Percentiles rank a stretch among this genome's conserved stretches.
These are phyloP conservation scores for Elaphurus davidianus DNA, from an alignment of 2,113 vertebrate species.

Conservation along the genomic window DNA sequence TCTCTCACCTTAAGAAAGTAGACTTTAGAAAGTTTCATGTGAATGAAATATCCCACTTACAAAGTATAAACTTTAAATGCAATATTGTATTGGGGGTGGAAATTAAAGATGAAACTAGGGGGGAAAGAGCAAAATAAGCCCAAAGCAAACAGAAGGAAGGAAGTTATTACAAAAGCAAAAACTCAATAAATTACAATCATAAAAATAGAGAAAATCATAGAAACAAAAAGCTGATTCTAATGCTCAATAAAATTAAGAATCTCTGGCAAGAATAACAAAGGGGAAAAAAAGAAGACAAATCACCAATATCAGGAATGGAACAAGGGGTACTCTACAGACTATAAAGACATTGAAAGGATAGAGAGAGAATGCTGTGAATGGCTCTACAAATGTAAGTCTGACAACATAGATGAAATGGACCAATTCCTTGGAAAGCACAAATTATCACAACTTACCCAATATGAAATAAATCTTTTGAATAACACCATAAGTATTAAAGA, in stretches of 20 bases:
- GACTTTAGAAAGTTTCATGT: not conserved
- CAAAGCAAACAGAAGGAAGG: not conserved
- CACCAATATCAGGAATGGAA: not conserved
- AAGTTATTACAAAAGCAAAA: not conserved
- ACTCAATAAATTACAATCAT: not conserved
- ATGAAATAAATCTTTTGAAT: not conserved
- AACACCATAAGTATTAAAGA: not conserved
- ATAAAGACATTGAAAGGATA: not conserved
- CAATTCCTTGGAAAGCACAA: not conserved
- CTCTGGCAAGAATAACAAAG: not conserved
- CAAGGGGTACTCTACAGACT: not conserved
- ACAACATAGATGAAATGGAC: not conserved
- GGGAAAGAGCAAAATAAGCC: not conserved
- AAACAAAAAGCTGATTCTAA: not conserved
- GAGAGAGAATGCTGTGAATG: not conserved
- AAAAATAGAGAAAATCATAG: not conserved
- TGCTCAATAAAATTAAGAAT: not conserved
- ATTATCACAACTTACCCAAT: not conserved
- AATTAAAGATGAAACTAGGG: not conserved
- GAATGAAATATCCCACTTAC: conserved; percentile 55
- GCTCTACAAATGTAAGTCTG: not conserved
- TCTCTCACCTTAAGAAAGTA: not conserved
- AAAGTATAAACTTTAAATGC: conserved; percentile 49
- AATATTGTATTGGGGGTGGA: not conserved
- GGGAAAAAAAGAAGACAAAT: not conserved